Percentiles rank a stretch among this genome's conserved stretches.
These are phyloP conservation scores for Pampusana beccarii DNA, from an alignment of 2,113 vertebrate genomes.

Conservation along the genomic window DNA sequence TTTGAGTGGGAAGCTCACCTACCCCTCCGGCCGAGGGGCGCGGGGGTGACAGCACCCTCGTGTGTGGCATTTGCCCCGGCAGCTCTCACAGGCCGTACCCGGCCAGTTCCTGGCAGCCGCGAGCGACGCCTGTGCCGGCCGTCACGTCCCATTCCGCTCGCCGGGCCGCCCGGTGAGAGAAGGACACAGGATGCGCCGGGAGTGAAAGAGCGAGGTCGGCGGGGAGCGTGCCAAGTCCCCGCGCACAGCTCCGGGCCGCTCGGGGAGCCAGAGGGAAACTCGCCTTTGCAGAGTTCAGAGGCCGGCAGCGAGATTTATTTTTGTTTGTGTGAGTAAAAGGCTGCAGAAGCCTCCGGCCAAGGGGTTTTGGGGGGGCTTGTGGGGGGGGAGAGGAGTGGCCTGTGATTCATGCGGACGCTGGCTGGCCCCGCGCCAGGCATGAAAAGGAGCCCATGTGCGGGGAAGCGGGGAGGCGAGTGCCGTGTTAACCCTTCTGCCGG, in stretches of 20 bases:
- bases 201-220: constrained; percentile 81
- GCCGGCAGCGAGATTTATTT: constrained; percentile 82
- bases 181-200: constrained; percentile 83
- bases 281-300: constrained; percentile 79
- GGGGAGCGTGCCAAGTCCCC: constrained; percentile 80
- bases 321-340: constrained; percentile 83
- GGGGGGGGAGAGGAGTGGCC: constrained; percentile 45
- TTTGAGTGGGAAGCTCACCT: neutral
- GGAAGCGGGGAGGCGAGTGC: constrained; percentile 62
- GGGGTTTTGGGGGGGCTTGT: constrained; percentile 37
- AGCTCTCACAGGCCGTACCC: constrained; percentile 70
- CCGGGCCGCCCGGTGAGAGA: constrained; percentile 80
- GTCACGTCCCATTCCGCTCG: constrained; percentile 83
- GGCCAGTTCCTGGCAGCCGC: constrained; percentile 75
- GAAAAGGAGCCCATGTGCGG: constrained; percentile 66
- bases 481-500: constrained; percentile 40
- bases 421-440: constrained; percentile 64
- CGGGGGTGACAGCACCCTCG: neutral
- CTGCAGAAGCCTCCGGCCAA: constrained; percentile 77
- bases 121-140: constrained; percentile 75
- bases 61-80: constrained; percentile 65
- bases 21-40: fast-evolving
- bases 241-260: constrained; percentile 69
- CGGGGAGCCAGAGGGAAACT: constrained; percentile 76
- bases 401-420: constrained; percentile 73